A percentile compares a stretch with the other conserved stretches of the same genome.
Conservation (phyloP, 2,113 vertebrate species). For the Rhinopomastus cyanomelas region DNA sequence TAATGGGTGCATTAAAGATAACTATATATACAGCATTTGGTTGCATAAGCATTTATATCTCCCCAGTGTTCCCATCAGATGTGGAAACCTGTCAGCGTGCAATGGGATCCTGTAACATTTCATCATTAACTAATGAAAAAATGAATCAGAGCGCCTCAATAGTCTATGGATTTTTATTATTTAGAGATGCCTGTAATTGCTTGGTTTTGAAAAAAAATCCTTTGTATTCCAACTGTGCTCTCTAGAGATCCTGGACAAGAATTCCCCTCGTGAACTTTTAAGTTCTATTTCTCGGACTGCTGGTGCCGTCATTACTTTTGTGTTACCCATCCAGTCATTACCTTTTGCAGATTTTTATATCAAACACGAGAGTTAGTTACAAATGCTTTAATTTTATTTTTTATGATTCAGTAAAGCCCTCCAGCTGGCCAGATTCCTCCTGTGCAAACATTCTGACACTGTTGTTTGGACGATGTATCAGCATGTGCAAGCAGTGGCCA, state of each 20-base stretch:
- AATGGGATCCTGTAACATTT: neutral
- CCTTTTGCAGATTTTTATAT: slow-evolving; percentile 17
- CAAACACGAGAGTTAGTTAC: neutral
- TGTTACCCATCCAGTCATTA: neutral
- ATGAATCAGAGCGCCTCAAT: neutral
- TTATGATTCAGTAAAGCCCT: neutral
- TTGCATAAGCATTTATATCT: neutral
- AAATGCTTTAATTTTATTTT: slow-evolving; percentile 27
- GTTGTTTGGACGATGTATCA: slow-evolving; percentile 15
- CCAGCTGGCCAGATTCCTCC: slow-evolving; percentile 15
- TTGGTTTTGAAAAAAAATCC: neutral
- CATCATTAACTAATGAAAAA: neutral
- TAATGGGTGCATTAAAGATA: neutral
- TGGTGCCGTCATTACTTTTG: neutral
- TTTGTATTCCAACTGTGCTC: neutral
- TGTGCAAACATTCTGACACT: slow-evolving; percentile 15
- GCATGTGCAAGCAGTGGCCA: neutral
- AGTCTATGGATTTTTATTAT: neutral
- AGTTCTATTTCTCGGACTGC: neutral
- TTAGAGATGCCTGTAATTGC: neutral
- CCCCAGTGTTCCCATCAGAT: neutral
- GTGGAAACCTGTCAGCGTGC: neutral
- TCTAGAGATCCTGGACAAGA: neutral
- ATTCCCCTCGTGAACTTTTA: neutral
- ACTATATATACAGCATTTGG: neutral